Evolutionary conservation across 2,113 vertebrate species (phyloP).

Genomic region (Ceratotherium simum): DNA sequence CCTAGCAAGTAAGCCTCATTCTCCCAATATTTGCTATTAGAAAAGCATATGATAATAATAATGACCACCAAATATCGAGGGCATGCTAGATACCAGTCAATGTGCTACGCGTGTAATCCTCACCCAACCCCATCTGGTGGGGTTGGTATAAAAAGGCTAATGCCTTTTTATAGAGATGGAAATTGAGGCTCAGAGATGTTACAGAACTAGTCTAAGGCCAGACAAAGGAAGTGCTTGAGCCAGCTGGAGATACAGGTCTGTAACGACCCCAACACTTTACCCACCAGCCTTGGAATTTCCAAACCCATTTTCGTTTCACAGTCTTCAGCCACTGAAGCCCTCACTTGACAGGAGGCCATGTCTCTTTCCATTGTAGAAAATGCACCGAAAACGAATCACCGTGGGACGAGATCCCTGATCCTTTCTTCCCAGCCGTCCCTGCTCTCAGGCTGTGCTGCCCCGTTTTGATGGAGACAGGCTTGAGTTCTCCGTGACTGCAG

Average conservation of each 20-base stretch:
- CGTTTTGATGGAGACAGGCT: background rate
- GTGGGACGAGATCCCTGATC: fast-evolving
- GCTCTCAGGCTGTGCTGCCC: background rate
- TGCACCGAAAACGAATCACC: no score
- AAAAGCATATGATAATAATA: background rate
- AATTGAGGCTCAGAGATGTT: background rate
- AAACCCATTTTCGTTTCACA: background rate
- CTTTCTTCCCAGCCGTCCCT: background rate
- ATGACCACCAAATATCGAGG: background rate
- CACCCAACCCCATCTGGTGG: background rate
- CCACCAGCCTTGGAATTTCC: background rate
- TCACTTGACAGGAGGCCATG: fast-evolving
- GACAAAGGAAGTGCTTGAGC: background rate
- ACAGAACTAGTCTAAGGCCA: background rate
- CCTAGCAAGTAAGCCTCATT: background rate
- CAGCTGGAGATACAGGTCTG: background rate
- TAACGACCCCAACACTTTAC: background rate
- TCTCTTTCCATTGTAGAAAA: background rate
- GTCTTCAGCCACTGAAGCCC: background rate
- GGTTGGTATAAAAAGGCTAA: no score
- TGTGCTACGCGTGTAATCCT: background rate
- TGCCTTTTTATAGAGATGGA: background rate
- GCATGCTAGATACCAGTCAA: fast-evolving
- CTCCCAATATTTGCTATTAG: background rate
- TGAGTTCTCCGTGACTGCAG: background rate